phyloP scores from a whole-genome alignment of 1,140 invertebrate genomes.

The Heliconius nattereri region DNA sequence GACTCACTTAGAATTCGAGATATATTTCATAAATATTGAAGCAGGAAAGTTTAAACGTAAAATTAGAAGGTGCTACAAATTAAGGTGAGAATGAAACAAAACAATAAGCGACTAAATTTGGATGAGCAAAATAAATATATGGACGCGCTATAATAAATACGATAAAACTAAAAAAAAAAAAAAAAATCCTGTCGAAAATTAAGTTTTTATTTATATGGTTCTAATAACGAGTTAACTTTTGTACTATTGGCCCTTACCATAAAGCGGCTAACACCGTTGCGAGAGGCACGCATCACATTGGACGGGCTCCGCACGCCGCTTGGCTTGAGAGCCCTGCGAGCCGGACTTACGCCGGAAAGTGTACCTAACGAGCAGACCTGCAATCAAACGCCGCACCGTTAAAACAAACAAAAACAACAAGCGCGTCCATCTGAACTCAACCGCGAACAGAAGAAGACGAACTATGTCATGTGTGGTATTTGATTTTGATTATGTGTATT shows the following conservation, averaged over 20 bases:
- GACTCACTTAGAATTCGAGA: constrained; percentile 36
- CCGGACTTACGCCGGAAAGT: constrained; percentile 82
- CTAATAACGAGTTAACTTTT: constrained; percentile 19
- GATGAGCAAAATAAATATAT: neutral
- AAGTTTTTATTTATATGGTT: constrained; percentile 19
- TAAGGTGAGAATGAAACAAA: constrained; percentile 23
- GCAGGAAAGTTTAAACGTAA: constrained; percentile 22
- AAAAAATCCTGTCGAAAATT: constrained; percentile 12
- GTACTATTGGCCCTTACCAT: constrained; percentile 71
- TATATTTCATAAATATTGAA: constrained; percentile 35
- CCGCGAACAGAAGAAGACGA: constrained; percentile 72
- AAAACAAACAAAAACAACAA: constrained; percentile 75
- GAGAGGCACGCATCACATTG: constrained; percentile 81
- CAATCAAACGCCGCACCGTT: constrained; percentile 80
- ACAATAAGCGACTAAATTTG: constrained; percentile 26
- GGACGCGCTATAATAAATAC: constrained; percentile 30
- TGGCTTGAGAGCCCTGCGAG: constrained; percentile 79
- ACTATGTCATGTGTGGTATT: constrained; percentile 21
- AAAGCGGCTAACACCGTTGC: constrained; percentile 79
- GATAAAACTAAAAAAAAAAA: neutral
- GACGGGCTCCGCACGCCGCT: constrained; percentile 75
- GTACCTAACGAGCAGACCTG: constrained; percentile 82
- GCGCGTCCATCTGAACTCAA: constrained; percentile 77
- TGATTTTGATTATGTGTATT: neutral
- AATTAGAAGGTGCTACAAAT: constrained; percentile 5